These are phyloP conservation scores for Paguma larvata DNA, from an alignment of 2,797 vertebrate species.

Conservation along the genomic window DNA sequence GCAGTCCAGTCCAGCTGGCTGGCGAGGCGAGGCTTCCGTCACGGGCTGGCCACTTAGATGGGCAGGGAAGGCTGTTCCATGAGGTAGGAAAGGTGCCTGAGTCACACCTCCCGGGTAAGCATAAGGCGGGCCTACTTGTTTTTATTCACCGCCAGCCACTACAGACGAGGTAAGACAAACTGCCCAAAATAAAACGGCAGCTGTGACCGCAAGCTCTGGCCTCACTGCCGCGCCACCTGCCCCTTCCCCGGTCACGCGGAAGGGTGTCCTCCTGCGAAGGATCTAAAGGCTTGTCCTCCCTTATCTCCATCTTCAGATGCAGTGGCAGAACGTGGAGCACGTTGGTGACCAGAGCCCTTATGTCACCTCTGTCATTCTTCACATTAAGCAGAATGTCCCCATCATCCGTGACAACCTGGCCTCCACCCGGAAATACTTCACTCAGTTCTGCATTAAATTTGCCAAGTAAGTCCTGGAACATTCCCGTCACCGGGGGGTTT, in stretches of 20 bases:
- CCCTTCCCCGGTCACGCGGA: neutral
- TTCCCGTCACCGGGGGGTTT: neutral
- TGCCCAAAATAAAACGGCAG: neutral
- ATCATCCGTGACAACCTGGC: slow-evolving; percentile 98
- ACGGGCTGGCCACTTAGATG: neutral
- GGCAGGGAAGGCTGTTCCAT: neutral
- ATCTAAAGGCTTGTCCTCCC: slow-evolving; percentile 51
- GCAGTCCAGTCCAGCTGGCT: neutral
- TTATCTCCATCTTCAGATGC: slow-evolving; percentile 93
- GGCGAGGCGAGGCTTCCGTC: neutral
- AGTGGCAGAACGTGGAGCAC: slow-evolving; percentile 99
- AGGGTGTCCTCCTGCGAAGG: neutral
- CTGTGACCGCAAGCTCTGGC: neutral
- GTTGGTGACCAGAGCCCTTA: slow-evolving; percentile 99
- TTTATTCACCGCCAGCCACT: neutral
- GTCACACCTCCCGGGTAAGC: neutral
- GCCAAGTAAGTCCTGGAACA: slow-evolving; percentile 93
- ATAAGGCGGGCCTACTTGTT: neutral
- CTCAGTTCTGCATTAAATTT: slow-evolving; percentile 99
- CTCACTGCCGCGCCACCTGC: neutral
- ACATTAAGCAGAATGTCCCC: slow-evolving; percentile 99
- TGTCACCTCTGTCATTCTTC: slow-evolving; percentile 98
- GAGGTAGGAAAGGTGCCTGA: neutral
- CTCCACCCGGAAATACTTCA: slow-evolving; percentile 99
- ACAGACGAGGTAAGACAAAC: neutral